Conservation (phyloP, 2,888 invertebrate species). For the Tolmerus cingulatus region DNA sequence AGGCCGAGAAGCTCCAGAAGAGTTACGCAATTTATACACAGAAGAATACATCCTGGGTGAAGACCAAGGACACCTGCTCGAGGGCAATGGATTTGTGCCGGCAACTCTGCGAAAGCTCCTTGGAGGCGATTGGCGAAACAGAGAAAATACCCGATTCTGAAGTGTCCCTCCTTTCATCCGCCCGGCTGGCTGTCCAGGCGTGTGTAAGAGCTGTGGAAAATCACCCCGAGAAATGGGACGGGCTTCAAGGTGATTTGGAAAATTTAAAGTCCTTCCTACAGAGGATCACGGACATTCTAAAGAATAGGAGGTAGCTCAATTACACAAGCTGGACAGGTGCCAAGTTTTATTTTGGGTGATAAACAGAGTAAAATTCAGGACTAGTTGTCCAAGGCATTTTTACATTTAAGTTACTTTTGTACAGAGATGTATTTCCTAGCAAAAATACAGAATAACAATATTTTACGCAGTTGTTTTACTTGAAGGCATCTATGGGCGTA, state of each 20-base stretch:
- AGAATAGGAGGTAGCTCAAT: constrained; percentile 53
- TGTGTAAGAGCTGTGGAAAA: constrained; percentile 65
- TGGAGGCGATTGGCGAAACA: constrained; percentile 65
- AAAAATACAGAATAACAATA: neutral
- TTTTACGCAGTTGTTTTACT: neutral
- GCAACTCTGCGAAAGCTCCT: constrained; percentile 68
- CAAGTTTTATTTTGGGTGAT: neutral
- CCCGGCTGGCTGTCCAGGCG: constrained; percentile 68
- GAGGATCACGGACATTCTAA: constrained; percentile 50
- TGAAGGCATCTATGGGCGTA: neutral
- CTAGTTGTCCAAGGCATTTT: neutral
- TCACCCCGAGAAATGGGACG: constrained; percentile 64
- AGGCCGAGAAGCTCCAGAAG: constrained; percentile 77
- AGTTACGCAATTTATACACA: constrained; percentile 79
- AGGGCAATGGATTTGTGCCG: constrained; percentile 71
- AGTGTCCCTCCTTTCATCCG: constrained; percentile 69
- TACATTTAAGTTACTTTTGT: neutral
- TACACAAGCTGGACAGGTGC: neutral
- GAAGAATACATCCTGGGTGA: constrained; percentile 67
- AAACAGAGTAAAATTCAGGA: neutral
- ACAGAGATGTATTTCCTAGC: neutral
- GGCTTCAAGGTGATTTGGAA: constrained; percentile 59
- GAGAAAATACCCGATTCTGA: constrained; percentile 62
- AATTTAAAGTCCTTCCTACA: constrained; percentile 56
- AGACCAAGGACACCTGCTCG: constrained; percentile 68